Evolutionary conservation across 2,113 vertebrate genomes (phyloP).

Genomic region (Pithys albifrons): DNA sequence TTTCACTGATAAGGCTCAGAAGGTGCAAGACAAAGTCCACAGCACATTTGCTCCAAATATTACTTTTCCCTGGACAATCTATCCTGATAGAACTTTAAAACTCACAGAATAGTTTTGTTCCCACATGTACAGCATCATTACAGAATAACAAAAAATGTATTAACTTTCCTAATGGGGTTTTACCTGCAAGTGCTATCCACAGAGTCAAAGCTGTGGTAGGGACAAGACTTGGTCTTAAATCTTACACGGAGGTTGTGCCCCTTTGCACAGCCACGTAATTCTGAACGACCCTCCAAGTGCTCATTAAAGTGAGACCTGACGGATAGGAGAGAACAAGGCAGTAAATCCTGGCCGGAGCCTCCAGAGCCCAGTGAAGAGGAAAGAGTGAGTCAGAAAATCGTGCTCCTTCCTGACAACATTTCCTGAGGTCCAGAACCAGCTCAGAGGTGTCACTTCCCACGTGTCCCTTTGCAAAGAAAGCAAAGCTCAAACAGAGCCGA

Average conservation of each 20-base stretch:
- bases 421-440: not conserved
- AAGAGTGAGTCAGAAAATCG: not conserved
- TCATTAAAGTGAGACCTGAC: not conserved
- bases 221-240: not conserved
- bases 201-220: not conserved
- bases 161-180: not conserved
- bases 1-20: not conserved
- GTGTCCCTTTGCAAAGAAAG: not conserved
- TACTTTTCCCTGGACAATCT: not conserved
- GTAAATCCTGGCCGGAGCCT: not conserved
- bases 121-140: not conserved
- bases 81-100: not conserved
- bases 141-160: not conserved
- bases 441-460: not conserved
- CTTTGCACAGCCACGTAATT: not conserved
- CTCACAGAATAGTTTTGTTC: not conserved
- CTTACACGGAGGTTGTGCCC: not conserved
- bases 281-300: not conserved
- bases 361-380: not conserved
- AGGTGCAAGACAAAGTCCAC: not conserved
- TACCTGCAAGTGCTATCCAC: fast-evolving
- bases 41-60: not conserved
- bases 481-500: not conserved
- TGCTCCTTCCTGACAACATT: not conserved
- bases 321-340: not conserved